Conservation (phyloP, 2,113 vertebrate genomes). For the Pavo muticus region DNA sequence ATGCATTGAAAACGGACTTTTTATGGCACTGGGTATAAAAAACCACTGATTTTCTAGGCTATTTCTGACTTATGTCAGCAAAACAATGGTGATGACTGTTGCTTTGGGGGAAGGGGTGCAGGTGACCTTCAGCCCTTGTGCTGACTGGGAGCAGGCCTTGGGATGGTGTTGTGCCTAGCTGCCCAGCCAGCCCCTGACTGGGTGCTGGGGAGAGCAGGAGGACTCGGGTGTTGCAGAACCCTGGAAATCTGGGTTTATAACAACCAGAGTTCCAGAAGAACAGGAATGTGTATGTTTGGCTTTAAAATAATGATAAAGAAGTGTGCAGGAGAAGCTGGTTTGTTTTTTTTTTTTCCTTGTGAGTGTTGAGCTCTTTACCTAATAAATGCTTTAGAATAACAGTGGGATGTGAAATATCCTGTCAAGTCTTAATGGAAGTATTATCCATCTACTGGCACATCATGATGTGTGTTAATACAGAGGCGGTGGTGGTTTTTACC, state of each 20-base stretch:
- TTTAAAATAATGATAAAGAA: neutral
- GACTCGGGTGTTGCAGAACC: neutral
- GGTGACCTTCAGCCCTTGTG: neutral
- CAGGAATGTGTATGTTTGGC: neutral
- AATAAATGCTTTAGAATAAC: constrained; percentile 43
- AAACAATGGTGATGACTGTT: neutral
- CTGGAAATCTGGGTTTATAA: neutral
- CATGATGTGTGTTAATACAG: neutral
- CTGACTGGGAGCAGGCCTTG: neutral
- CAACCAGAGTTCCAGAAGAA: neutral
- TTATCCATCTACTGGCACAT: neutral
- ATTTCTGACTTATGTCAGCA: neutral
- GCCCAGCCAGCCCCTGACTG: neutral
- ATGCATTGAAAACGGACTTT: neutral
- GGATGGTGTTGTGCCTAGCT: neutral
- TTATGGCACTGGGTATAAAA: neutral
- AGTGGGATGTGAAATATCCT: constrained; percentile 28
- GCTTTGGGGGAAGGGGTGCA: neutral
- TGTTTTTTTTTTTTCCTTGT: neutral
- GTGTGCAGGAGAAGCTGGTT: neutral
- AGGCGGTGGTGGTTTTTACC: neutral
- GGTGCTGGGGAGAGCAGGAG: neutral
- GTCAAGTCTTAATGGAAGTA: constrained; percentile 4
- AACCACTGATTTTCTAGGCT: neutral
- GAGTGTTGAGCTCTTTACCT: neutral